Evolutionary conservation across 2,797 vertebrate species (phyloP), one percentile per base, ranked within the genome.

Genomic region (Centroberyx gerrardi): DNA sequence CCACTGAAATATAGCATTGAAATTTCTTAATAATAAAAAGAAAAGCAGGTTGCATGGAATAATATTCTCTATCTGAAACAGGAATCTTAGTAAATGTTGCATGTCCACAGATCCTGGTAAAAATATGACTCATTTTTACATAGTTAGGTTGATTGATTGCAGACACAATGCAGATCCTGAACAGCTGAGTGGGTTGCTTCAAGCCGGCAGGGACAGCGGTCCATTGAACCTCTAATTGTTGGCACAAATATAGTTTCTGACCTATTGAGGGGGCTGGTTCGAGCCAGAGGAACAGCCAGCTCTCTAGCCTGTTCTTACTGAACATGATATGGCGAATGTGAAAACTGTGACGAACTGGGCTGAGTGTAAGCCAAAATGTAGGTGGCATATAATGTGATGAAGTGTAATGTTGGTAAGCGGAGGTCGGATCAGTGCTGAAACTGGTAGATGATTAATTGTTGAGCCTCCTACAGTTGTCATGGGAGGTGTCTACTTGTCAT

Each of bases 241-340:
- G 9, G 22, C 15, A 15, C 54, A 56, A 6, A 8, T 29, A 12
- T 36, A 51, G 54, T 71, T 27, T 68, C 28, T 67, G 48, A 76
- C 13, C 29, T 36, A 58, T 17, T 59, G 62, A 72, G 71, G 44
- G 29, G 66, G 72, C 56, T 51, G 60, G 31, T 40, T 55, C 8
- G 52, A 71, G 40, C 38, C 67, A 28, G 46, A 48, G 12, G 51
- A 65, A 72, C 46, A 72, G 83, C 61, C 76, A 72, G 74, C 62
- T 82, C 76, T 76, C 18, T 2, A 33, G 13, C 54, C 58, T 68
- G 22, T 59, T 79, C 42, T 51, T 40, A 60, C 1, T 74, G 61
- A 7, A 67, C 58, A 8, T 72, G 17, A 84, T 77, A 59, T 42
- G 31, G 17, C 18, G 9, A 81, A 80, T 29, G 42, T 51, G 48